A percentile compares a stretch with the other conserved stretches of the same genome.
phyloP scores from a whole-genome alignment of 1,140 invertebrate species.

The Cotesia chilonis region DNA sequence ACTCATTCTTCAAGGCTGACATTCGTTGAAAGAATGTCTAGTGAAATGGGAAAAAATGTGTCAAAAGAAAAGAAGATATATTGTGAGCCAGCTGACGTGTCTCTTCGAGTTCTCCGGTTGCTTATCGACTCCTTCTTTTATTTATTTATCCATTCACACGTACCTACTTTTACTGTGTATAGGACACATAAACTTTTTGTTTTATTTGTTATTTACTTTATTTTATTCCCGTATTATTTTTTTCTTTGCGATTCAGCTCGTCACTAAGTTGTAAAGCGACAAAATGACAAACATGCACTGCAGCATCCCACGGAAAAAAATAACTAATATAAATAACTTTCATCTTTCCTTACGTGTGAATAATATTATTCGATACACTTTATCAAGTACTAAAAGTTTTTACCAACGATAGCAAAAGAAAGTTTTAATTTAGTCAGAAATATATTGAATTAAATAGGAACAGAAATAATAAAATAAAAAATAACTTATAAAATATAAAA shows the following conservation, averaged over 20 bases:
- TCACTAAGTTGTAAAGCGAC: constrained; percentile 35
- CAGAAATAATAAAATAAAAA: too few species aligned
- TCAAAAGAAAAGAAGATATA: constrained; percentile 28
- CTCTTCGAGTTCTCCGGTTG: constrained; percentile 22
- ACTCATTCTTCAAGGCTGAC: neutral
- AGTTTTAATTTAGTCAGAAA: too few species aligned
- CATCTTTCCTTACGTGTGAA: constrained; percentile 9
- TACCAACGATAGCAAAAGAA: too few species aligned
- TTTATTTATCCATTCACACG: neutral
- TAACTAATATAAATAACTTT: neutral
- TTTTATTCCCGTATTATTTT: too few species aligned
- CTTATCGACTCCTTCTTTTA: constrained; percentile 15
- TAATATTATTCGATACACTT: neutral
- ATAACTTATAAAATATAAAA: too few species aligned
- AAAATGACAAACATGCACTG: too few species aligned
- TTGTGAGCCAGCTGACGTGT: constrained; percentile 26
- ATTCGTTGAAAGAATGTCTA: constrained; percentile 2
- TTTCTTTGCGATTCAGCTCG: neutral
- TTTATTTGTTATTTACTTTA: neutral
- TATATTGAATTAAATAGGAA: too few species aligned
- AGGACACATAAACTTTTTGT: too few species aligned
- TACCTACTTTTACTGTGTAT: neutral
- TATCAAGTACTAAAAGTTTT: too few species aligned
- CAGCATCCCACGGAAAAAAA: neutral
- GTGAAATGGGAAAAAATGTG: constrained; percentile 5